These are phyloP conservation scores for Drosophila stalkeri DNA, from an alignment of 2,888 invertebrate species.

Conservation along the genomic window DNA sequence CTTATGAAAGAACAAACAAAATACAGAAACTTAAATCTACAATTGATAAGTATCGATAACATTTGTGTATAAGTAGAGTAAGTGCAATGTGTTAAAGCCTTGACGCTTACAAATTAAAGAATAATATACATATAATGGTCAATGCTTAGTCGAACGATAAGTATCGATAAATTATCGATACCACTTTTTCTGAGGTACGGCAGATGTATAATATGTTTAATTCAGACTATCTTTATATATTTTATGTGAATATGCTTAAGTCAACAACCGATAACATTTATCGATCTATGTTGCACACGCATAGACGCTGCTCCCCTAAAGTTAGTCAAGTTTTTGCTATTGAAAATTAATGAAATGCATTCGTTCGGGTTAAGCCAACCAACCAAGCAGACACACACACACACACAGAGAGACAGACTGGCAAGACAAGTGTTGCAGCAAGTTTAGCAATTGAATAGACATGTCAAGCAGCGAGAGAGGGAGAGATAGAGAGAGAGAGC, in stretches of 20 bases:
- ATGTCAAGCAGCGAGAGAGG: constrained; percentile 25
- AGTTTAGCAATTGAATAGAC: constrained; percentile 71
- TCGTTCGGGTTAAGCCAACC: constrained; percentile 34
- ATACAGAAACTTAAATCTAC: too few species aligned
- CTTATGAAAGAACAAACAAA: too few species aligned
- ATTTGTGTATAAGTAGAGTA: too few species aligned
- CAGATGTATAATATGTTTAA: too few species aligned
- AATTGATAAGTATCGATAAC: too few species aligned
- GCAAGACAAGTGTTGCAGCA: constrained; percentile 61
- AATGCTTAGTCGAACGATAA: neutral
- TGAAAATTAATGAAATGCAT: constrained; percentile 58
- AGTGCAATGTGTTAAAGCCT: too few species aligned
- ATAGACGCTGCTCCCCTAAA: neutral
- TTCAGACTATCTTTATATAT: neutral
- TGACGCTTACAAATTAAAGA: too few species aligned
- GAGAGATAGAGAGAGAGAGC: neutral
- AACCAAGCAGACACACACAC: neutral
- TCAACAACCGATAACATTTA: neutral
- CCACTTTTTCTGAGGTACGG: too few species aligned
- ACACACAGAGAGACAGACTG: neutral
- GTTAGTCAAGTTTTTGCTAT: constrained; percentile 17
- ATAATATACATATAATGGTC: too few species aligned
- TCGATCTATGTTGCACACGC: neutral
- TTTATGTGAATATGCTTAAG: neutral
- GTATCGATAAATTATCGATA: neutral